Percentiles rank a stretch among this genome's conserved stretches.
These are phyloP conservation scores for Nannobrachium achirus DNA, from an alignment of 2,113 vertebrate genomes.

Conservation along the genomic window DNA sequence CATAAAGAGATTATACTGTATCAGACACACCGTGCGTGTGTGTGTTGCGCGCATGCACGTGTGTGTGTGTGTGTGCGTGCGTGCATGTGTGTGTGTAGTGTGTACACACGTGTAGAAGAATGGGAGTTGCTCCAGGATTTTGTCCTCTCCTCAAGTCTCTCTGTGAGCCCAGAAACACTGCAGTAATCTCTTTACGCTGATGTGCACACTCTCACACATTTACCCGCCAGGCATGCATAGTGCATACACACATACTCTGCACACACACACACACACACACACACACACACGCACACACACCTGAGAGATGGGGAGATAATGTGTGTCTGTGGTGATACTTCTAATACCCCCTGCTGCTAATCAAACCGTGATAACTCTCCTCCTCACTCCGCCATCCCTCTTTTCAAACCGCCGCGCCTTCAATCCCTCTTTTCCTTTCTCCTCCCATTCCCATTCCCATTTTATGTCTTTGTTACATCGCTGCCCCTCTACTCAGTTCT, in stretches of 20 bases:
- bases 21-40: constrained; percentile 14
- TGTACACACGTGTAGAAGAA: constrained; percentile 14
- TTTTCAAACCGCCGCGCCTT: background rate
- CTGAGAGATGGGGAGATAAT: constrained; percentile 40
- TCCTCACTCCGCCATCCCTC: constrained; percentile 11
- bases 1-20: constrained; percentile 57
- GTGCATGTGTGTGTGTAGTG: too few species aligned
- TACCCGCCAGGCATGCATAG: background rate
- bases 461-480: constrained; percentile 12
- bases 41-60: too few species aligned
- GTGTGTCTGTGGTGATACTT: constrained; percentile 49
- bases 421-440: background rate
- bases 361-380: constrained; percentile 30
- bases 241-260: background rate
- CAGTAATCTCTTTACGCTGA: constrained; percentile 39
- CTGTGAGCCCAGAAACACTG: constrained; percentile 31
- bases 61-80: too few species aligned
- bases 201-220: background rate
- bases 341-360: constrained; percentile 36
- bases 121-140: constrained; percentile 37
- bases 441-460: background rate
- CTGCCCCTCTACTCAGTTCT: background rate
- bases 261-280: constrained; percentile 6
- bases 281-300: background rate
- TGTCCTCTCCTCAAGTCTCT: constrained; percentile 30